phyloP scores from a whole-genome alignment of 2,797 vertebrate species.

The Sebastes reedi region DNA sequence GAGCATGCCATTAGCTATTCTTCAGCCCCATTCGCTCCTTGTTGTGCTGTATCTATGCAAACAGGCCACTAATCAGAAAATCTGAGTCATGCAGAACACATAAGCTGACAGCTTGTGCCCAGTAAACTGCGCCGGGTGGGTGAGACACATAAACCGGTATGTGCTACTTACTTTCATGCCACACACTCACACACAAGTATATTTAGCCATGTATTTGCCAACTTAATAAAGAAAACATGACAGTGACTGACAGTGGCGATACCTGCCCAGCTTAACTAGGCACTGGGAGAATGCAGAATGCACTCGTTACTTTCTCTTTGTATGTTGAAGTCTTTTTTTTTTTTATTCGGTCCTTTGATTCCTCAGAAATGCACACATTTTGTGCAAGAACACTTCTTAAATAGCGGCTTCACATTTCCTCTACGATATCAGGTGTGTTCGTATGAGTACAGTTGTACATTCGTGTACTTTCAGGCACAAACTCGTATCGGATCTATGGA shows the following conservation, averaged over 20 bases:
- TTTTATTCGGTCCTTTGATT: not conserved
- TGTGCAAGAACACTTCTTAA: not conserved
- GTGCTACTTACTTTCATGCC: constrained; percentile 44
- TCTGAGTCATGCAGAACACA: constrained; percentile 79
- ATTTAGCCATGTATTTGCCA: constrained; percentile 38
- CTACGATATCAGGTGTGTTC: not conserved
- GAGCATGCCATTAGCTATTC: constrained; percentile 35
- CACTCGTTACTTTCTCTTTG: not conserved
- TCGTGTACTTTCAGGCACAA: not conserved
- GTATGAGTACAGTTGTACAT: not conserved
- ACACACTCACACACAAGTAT: constrained; percentile 6
- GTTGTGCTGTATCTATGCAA: constrained; percentile 75
- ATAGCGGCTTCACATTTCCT: not conserved
- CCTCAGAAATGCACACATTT: not conserved
- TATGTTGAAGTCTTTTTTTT: not conserved
- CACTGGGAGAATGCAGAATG: constrained; percentile 13
- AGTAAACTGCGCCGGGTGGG: constrained; percentile 36
- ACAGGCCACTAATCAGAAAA: constrained; percentile 73
- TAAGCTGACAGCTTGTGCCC: constrained; percentile 61
- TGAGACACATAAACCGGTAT: constrained; percentile 37
- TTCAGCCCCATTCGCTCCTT: constrained; percentile 58
- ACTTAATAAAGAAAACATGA: not conserved
- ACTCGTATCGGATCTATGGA: not conserved
- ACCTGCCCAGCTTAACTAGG: constrained; percentile 14
- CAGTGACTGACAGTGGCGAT: constrained; percentile 28